Base-by-base conservation (phyloP, 2,888 invertebrate species). In the Serrognathus titanus region DNA sequence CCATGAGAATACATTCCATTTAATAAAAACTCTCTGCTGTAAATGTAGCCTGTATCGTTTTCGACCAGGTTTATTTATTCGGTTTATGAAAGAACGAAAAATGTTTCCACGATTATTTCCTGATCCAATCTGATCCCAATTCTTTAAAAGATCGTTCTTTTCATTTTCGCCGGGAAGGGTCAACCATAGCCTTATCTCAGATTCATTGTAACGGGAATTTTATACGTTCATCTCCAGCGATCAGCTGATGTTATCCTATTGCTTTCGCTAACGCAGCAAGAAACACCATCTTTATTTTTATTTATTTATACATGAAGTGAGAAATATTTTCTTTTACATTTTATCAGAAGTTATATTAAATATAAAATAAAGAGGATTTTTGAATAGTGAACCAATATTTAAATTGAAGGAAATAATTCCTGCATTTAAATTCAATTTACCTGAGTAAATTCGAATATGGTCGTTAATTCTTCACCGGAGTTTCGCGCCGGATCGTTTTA, bases 61-160 rank as follows among this genome's bases (percentile, higher is more conserved):
- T 31, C 24, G 24, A 7, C 7, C 24, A 7, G 6, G 5, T 31
- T n/a, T 31, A 31, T 31, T 31, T 31, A 31, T 31, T 31, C 24
- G 24, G 24, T 31, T 31, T 7, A 6, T 31, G 24, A 31, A 31
- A 31, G 24, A n/a, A 43, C 16, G 43, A 13, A 43, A 43, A 43
- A 40, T 43, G 20, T 20, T 10, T 43, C 16, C 10, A 3, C 12
- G 43, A 8, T 20, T 39, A 55, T 57, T 57, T 60, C 56, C 55
- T 62, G 53, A 62, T 64, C 59, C 58, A 45, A 57, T 60, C 60
- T 57, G 58, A 63, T 63, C 60, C 55, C 39, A 49, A 55, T 57
- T 61, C 57, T 58, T 61, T 64, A 55, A 59, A 55, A 60, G 64
- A 61, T 61, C 61, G 56, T 60, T 58, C 58, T 59, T 57, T 64